These are phyloP conservation scores for Datnioides undecimradiatus DNA, from an alignment of 2,113 vertebrate genomes.

Conservation along the genomic window DNA sequence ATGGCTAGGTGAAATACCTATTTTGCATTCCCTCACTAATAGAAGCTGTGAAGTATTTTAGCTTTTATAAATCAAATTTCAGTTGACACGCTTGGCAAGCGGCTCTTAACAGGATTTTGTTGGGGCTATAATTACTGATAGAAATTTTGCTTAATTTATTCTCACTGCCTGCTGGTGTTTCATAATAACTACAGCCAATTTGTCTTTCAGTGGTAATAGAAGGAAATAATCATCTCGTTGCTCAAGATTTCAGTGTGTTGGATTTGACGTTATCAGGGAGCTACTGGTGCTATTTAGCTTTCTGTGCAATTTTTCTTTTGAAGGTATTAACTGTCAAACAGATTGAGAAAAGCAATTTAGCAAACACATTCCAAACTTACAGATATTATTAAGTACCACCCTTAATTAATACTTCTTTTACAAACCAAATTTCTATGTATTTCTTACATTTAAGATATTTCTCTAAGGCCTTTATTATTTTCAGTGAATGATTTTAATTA, in stretches of 20 bases:
- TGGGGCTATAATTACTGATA: conserved; percentile 78
- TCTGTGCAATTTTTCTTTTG: not conserved
- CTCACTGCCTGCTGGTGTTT: conserved; percentile 69
- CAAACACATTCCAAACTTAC: not conserved
- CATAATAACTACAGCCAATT: conserved; percentile 66
- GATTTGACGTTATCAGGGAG: conserved; percentile 46
- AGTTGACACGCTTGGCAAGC: conserved; percentile 78
- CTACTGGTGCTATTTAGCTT: conserved; percentile 10
- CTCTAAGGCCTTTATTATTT: not conserved
- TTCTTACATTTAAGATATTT: not conserved
- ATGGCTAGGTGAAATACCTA: conserved; percentile 68
- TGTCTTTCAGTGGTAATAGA: conserved; percentile 67
- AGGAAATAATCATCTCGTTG: conserved; percentile 63
- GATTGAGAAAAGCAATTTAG: not conserved
- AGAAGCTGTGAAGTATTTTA: conserved; percentile 72
- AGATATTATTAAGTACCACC: not conserved
- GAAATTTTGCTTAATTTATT: conserved; percentile 80
- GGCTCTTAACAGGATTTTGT: conserved; percentile 79
- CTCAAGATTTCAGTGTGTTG: conserved; percentile 43
- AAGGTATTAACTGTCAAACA: not conserved
- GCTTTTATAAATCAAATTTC: conserved; percentile 78
- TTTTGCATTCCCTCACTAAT: conserved; percentile 69
- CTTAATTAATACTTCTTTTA: not conserved
- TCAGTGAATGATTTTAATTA: not conserved
- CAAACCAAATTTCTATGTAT: not conserved